Evolutionary conservation across 2,888 invertebrate species (phyloP), one percentile per base, ranked within the genome.

Genomic region (Caenorhabditis zanzibari): DNA sequence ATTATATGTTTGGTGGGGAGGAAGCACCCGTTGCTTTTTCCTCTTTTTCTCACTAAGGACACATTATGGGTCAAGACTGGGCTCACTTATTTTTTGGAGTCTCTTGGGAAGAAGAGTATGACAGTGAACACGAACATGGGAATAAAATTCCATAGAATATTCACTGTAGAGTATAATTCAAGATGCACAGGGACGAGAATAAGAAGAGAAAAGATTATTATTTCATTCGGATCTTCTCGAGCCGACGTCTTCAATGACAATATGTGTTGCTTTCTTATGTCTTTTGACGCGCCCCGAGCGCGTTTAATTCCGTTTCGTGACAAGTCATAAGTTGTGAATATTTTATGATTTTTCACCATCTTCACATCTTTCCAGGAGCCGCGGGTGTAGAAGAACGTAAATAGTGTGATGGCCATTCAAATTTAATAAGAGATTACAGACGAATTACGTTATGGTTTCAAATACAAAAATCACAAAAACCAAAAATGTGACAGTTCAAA

Each of bases 271-370:
- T 80, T 68, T 19, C 68, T 74, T 74, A 74, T 74, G 68, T 52
- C 74, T 74, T 81, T 66, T 73, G 68, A 74, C 69, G 68, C 81
- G 68, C 41, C 54, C 24, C 38, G 58, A 32, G 35, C 63, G 32
- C 63, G 63, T 69, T 74, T 81, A 81, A 81, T 81, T 74, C 54
- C 38, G 69, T 69, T 81, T 81, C 69, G 61, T 72, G 79, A 80
- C 71, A 69, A 74, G 74, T 74, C 74, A 74, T 54, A 68, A 74
- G 68, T 81, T 68, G 74, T 81, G 47, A 81, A 81, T 81, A 81
- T 81, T 81, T 81, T 75, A 81, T 81, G 61, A 74, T 54, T 81
- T 41, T 81, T 81, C 74, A 74, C 56, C 54, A 47, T 49, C 24
- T 68, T 19, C 47, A 73, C 64, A 44, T 44, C 26, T 52, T 59